A percentile compares a stretch with the other conserved stretches of the same genome.
phyloP scores from a whole-genome alignment of 2,888 invertebrate genomes.

The Nezara viridula region DNA sequence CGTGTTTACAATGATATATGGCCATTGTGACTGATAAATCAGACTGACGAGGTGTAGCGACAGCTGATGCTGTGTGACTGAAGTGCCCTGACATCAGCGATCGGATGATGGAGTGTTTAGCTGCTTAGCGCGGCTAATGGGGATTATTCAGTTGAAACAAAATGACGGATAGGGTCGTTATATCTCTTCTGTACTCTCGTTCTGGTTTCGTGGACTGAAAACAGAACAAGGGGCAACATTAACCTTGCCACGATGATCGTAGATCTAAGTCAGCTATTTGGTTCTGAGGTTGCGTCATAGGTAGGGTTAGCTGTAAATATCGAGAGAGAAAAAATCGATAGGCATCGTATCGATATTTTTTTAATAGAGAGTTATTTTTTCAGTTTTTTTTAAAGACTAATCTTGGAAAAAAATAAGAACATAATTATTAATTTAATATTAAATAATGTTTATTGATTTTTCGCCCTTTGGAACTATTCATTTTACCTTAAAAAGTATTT shows the following conservation, averaged over 20 bases:
- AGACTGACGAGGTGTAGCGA: neutral
- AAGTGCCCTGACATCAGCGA: neutral
- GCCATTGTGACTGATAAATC: neutral
- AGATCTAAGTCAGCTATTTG: neutral
- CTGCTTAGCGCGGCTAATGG: neutral
- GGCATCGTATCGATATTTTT: no score
- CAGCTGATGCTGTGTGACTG: neutral
- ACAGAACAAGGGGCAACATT: neutral
- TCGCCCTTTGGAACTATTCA: no score
- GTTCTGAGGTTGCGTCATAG: neutral
- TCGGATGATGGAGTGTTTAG: neutral
- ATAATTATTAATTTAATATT: no score
- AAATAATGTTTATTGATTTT: no score
- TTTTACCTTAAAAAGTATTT: no score
- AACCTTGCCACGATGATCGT: neutral
- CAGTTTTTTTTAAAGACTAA: no score
- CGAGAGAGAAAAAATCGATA: no score
- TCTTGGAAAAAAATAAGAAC: no score
- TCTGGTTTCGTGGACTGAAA: neutral
- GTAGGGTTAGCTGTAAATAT: no score
- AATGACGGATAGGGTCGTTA: constrained; percentile 16
- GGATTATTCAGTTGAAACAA: neutral
- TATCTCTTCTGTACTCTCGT: neutral
- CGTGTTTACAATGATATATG: neutral
- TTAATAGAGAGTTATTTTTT: no score